Evolutionary conservation across 2,113 vertebrate genomes (phyloP).

Genomic region (Hippocampus barbouri): DNA sequence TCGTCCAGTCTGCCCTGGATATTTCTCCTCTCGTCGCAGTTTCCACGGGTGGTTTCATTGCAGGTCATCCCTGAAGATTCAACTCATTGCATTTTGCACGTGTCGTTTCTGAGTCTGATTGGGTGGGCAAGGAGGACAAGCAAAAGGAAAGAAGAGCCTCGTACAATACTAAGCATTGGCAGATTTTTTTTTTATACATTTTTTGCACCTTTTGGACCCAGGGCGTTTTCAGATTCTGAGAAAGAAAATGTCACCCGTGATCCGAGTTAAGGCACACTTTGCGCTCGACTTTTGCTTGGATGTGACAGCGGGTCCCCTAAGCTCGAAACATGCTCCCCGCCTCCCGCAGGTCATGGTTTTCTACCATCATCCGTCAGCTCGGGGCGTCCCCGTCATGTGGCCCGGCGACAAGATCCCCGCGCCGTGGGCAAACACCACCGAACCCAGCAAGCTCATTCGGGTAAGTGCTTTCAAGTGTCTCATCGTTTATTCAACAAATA

Average conservation of each 20-base stretch:
- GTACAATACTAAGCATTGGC: constrained; percentile 3
- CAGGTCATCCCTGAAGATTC: neutral
- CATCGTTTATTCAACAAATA: neutral
- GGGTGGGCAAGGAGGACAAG: constrained; percentile 26
- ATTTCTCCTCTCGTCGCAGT: neutral
- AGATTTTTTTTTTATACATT: too few relatives aligned
- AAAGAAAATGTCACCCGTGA: too few relatives aligned
- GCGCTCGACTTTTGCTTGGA: too few relatives aligned
- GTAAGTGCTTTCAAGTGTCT: constrained; percentile 22
- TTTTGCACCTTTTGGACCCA: too few relatives aligned
- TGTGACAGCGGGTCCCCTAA: too few relatives aligned
- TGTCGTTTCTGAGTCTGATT: constrained; percentile 22
- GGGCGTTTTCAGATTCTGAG: too few relatives aligned
- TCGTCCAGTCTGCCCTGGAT: neutral
- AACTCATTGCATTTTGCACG: neutral
- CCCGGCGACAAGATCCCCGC: constrained; percentile 92
- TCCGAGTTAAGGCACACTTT: too few relatives aligned
- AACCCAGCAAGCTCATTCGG: constrained; percentile 81
- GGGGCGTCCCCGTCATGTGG: constrained; percentile 80
- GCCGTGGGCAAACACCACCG: constrained; percentile 96
- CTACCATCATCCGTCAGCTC: constrained; percentile 83
- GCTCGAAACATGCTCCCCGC: too few relatives aligned
- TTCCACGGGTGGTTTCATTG: too few relatives aligned
- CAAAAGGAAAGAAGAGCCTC: neutral
- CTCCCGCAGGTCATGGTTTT: constrained; percentile 85